phyloP scores from a whole-genome alignment of 2,888 invertebrate genomes.

The Harpagoxenus sublaevis region DNA sequence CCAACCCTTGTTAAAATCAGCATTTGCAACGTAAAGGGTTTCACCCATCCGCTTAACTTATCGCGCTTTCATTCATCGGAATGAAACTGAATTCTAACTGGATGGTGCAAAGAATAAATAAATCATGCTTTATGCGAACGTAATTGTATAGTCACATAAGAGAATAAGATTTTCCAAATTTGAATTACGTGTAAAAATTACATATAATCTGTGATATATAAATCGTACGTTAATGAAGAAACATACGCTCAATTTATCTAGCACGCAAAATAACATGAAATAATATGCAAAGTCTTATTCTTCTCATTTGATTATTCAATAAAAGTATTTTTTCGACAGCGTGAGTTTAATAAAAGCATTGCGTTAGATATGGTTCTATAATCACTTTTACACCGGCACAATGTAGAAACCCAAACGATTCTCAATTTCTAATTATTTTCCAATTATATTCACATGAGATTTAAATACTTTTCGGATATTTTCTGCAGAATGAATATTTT shows the following conservation, averaged over 20 bases:
- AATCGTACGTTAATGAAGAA: background rate
- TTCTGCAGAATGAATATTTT: background rate
- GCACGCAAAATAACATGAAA: conserved; percentile 1
- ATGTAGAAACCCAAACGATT: background rate
- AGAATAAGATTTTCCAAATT: conserved; percentile 9
- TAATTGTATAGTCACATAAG: background rate
- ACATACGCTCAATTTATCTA: background rate
- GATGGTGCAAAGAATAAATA: background rate
- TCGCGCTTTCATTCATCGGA: background rate
- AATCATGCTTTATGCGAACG: background rate
- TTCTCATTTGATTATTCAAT: conserved; percentile 16
- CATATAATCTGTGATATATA: background rate
- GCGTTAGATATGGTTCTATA: background rate
- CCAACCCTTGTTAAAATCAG: background rate
- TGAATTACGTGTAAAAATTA: background rate
- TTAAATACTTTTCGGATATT: background rate
- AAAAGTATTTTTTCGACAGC: background rate
- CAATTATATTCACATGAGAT: background rate
- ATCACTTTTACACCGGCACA: background rate
- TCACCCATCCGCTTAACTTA: background rate
- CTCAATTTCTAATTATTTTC: background rate
- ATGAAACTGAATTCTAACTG: background rate
- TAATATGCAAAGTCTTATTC: conserved; percentile 27
- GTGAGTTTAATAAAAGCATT: background rate
- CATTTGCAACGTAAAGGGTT: background rate